These are phyloP conservation scores for Magallana ariakensis DNA, from an alignment of 1,140 invertebrate species.

Conservation along the genomic window DNA sequence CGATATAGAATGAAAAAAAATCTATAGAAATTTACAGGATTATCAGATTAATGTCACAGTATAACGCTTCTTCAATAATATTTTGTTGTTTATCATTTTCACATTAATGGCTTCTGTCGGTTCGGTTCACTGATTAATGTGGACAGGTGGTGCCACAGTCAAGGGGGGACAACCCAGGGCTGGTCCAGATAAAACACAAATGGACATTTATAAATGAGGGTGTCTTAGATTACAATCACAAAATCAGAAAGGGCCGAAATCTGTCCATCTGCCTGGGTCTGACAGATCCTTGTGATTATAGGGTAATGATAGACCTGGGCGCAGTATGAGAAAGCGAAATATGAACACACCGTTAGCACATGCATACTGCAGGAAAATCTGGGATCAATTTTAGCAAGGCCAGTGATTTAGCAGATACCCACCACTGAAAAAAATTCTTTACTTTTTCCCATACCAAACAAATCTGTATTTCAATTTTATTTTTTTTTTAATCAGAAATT, in stretches of 20 bases:
- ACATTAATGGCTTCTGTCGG: slow-evolving; percentile 5
- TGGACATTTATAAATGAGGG: slow-evolving; percentile 20
- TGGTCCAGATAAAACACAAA: slow-evolving; percentile 14
- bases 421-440: neutral
- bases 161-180: neutral
- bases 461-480: neutral
- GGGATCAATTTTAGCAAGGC: slow-evolving; percentile 11
- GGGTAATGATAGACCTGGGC: neutral
- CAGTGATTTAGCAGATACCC: neutral
- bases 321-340: neutral
- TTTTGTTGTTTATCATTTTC: slow-evolving; percentile 5
- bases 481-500: slow-evolving; percentile 3
- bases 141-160: neutral
- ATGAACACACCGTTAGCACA: neutral
- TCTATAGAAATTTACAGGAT: too few relatives aligned
- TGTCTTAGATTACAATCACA: neutral
- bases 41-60: too few relatives aligned
- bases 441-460: neutral
- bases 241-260: neutral
- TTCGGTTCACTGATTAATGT: neutral
- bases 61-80: neutral
- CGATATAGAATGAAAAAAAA: too few relatives aligned
- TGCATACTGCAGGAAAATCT: slow-evolving; percentile 17
- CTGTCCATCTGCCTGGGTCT: neutral
- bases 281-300: neutral